Evolutionary conservation across 2,113 vertebrate genomes (phyloP).

Genomic region (Ploceus nigricollis): DNA sequence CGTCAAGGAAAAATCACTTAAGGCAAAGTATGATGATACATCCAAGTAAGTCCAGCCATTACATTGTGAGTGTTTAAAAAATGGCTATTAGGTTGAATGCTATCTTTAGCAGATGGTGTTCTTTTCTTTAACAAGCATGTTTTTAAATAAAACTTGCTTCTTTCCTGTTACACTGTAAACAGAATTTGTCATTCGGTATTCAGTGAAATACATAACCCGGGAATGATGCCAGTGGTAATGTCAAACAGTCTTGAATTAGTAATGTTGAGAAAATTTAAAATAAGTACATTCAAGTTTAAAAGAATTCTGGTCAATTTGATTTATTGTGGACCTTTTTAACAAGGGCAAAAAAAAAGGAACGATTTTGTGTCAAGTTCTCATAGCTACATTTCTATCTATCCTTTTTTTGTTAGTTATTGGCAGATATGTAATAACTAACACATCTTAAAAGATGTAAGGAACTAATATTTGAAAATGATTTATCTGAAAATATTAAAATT

Average conservation of each 20-base stretch:
- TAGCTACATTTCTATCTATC: not conserved
- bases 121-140: conserved; percentile 53
- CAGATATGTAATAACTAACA: not conserved
- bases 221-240: conserved; percentile 45
- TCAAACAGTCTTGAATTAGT: conserved; percentile 59
- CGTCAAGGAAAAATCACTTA: conserved; percentile 51
- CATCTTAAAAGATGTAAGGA: not conserved
- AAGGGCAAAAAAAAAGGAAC: not conserved
- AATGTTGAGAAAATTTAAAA: conserved; percentile 47
- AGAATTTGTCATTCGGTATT: conserved; percentile 56
- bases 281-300: conserved; percentile 10
- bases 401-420: not conserved
- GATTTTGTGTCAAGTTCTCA: not conserved
- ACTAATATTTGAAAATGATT: not conserved
- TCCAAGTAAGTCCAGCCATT: conserved; percentile 31
- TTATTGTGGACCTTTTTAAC: not conserved
- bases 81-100: conserved; percentile 54
- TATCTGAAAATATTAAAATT: not conserved
- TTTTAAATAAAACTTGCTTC: conserved; percentile 63
- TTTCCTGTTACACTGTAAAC: conserved; percentile 62
- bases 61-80: conserved; percentile 44
- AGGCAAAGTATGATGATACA: not conserved
- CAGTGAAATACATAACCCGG: conserved; percentile 45
- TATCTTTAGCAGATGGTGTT: conserved; percentile 66
- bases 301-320: not conserved